Evolutionary conservation across 2,113 vertebrate species (phyloP).

Genomic region (Mustela lutreola): DNA sequence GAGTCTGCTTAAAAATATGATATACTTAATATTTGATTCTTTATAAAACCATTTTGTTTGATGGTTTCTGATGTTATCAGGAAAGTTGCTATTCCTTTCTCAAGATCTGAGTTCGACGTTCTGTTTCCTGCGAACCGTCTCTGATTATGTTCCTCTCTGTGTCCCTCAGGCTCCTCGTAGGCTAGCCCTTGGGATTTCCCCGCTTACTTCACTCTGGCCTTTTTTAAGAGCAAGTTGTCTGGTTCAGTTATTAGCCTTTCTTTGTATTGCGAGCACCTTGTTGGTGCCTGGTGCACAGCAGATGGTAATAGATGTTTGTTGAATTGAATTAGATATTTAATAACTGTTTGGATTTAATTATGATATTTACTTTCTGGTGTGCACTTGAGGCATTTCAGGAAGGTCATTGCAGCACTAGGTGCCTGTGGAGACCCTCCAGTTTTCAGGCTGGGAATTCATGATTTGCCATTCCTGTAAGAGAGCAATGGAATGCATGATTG

Average conservation of each 20-base stretch:
- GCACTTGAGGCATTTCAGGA: background rate
- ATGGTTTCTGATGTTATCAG: background rate
- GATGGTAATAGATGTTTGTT: constrained; percentile 6
- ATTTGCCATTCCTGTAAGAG: background rate
- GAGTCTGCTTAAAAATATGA: constrained; percentile 1
- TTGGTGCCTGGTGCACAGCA: background rate
- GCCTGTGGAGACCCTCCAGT: background rate
- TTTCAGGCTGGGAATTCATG: background rate
- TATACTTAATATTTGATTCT: background rate
- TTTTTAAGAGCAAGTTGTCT: background rate
- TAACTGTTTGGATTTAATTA: constrained; percentile 49
- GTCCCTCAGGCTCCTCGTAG: background rate
- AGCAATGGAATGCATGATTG: background rate
- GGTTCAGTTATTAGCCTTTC: background rate
- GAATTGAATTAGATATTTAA: constrained; percentile 22
- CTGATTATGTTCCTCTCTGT: background rate
- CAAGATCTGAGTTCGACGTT: background rate
- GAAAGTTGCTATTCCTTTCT: background rate
- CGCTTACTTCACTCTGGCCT: background rate
- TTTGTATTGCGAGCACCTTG: background rate
- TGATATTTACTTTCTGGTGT: background rate
- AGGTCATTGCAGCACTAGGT: background rate
- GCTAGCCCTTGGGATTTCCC: background rate
- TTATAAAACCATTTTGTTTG: background rate
- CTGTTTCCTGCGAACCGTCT: background rate